These are phyloP conservation scores for Petroica traversi DNA, from an alignment of 2,113 vertebrate species.

Conservation along the genomic window DNA sequence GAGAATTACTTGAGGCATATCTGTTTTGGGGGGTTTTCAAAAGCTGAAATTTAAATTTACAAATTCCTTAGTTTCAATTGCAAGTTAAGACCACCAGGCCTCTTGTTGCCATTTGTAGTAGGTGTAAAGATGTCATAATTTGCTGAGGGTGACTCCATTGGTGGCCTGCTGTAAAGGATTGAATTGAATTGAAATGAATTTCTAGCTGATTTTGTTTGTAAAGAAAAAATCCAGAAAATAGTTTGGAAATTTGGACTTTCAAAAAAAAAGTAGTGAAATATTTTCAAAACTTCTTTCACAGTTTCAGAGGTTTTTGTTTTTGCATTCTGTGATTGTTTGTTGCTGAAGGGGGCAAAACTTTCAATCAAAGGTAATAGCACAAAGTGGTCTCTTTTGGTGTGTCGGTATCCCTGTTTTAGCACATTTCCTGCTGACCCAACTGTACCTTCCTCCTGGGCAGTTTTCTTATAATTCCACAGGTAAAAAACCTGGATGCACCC, in stretches of 20 bases:
- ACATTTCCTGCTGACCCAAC: not conserved
- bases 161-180: not conserved
- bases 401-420: not conserved
- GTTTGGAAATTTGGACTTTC: not conserved
- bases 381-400: not conserved
- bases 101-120: not conserved
- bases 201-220: not conserved
- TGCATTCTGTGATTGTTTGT: not conserved
- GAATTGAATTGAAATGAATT: not conserved
- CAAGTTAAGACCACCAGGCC: not conserved
- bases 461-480: not conserved
- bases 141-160: not conserved
- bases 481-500: not conserved
- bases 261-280: accelerated
- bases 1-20: not conserved
- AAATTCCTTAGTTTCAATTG: not conserved
- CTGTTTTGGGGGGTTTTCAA: not conserved
- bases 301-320: not conserved
- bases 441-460: not conserved
- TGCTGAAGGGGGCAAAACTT: not conserved
- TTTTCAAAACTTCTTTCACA: not conserved
- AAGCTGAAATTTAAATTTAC: not conserved
- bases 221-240: not conserved
- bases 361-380: not conserved
- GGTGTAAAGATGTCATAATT: not conserved